These are phyloP conservation scores for Globia sparganii DNA, from an alignment of 2,888 invertebrate species.

Conservation along the genomic window DNA sequence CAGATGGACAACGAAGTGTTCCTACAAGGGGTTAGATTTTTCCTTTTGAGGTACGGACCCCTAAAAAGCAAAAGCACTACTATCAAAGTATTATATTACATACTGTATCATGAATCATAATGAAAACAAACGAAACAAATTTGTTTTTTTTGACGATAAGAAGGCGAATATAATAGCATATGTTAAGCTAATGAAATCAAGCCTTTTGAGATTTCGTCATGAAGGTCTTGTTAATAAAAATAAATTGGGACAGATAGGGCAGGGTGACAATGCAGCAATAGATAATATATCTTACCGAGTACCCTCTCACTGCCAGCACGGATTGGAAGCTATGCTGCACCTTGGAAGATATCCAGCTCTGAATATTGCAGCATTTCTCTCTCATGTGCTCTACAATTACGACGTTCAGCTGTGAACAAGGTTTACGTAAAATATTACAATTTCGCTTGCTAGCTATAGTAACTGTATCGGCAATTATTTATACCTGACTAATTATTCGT, in stretches of 20 bases:
- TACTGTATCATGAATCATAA: background rate
- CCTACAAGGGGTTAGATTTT: background rate
- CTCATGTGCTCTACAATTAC: background rate
- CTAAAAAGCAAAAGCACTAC: background rate
- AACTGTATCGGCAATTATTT: background rate
- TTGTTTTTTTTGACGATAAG: background rate
- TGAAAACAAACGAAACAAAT: background rate
- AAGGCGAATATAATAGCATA: background rate
- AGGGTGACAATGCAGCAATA: background rate
- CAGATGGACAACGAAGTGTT: too few species aligned
- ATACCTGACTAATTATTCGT: background rate
- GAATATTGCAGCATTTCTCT: background rate
- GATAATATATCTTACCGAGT: constrained; percentile 14
- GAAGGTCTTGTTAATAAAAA: background rate
- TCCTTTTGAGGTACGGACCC: background rate
- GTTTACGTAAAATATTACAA: background rate
- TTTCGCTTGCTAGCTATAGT: background rate
- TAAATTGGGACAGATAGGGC: too few species aligned
- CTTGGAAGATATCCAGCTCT: background rate
- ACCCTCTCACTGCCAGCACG: constrained; percentile 5
- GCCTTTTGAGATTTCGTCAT: background rate
- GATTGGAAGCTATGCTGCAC: constrained; percentile 20
- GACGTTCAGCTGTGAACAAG: constrained; percentile 6
- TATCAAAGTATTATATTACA: background rate
- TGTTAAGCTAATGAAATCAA: background rate